Evolutionary conservation across 2,797 vertebrate genomes (phyloP).

Genomic region (Macropus fuliginosus): DNA sequence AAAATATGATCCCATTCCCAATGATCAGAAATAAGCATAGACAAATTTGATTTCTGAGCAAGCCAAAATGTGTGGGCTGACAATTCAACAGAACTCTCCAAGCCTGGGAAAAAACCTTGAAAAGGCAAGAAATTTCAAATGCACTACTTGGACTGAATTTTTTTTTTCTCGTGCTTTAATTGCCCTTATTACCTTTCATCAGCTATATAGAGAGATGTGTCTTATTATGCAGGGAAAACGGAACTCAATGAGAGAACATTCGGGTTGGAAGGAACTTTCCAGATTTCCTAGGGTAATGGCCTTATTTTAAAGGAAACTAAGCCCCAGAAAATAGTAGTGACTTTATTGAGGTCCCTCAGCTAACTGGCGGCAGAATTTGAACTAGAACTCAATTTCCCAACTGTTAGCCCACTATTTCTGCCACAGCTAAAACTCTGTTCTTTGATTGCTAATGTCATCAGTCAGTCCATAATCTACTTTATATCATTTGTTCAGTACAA

Average conservation of each 20-base stretch:
- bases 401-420: neutral
- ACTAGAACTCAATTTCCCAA: neutral
- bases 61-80: slow-evolving; percentile 3
- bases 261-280: neutral
- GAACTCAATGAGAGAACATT: neutral
- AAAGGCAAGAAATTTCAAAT: slow-evolving; percentile 18
- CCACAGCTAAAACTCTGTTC: neutral
- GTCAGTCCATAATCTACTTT: neutral
- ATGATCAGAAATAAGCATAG: slow-evolving; percentile 32
- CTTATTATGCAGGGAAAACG: neutral
- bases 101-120: neutral
- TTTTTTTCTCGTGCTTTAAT: slow-evolving; percentile 9
- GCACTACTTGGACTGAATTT: neutral
- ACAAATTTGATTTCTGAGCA: slow-evolving; percentile 56
- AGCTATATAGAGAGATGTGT: neutral
- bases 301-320: neutral
- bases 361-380: neutral
- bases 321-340: neutral
- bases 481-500: neutral
- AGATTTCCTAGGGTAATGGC: neutral
- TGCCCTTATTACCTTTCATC: slow-evolving; percentile 17
- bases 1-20: slow-evolving; percentile 45
- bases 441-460: neutral
- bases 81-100: slow-evolving; percentile 21
- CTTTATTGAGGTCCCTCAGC: neutral